Evolutionary conservation across 1,140 invertebrate genomes (phyloP), one percentile per base, ranked within the genome.

Genomic region (Sesamia nonagrioides): DNA sequence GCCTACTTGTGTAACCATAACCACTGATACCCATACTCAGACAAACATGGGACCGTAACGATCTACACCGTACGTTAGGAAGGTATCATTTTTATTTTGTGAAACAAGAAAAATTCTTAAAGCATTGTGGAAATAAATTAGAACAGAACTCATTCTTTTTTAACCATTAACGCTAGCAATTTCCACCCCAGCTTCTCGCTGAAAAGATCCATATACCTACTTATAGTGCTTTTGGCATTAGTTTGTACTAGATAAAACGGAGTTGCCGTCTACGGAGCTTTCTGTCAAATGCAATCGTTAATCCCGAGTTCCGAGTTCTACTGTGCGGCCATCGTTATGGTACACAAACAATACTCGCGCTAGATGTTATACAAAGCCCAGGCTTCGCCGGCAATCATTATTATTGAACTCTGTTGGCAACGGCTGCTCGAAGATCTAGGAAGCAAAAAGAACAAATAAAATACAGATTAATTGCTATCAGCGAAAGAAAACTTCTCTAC

Each of bases 221-320:
- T 45, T 8, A 4, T 11, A 52, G 68, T 71, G 68, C 48, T 71
- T 17, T 54, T 68, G 63, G 63, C 63, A 68, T 68, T 52, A 71
- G 68, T n/a, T 52, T 52, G 48, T 11, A n/a, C 48, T 11, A 75
- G 48, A 77, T 54, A 81, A 73, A 77, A 80, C 58, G 40, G 54
- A 48, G 75, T 58, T 17, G n/a, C 21, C 35, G 40, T 61, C 58
- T 27, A 33, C 74, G 48, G 40, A 81, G 74, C 63, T 71, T 66
- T 80, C 75, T 81, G 75, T 78, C 74, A 81, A 81, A 74, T 77
- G 69, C 75, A 81, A 77, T 81, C 69, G 58, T 77, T 81, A 81
- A 74, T 77, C 69, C 69, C 75, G 63, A 35, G 60, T 78, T 21
- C 40, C n/a, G 58, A 69, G 58, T 66, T 42, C 21, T 27, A 42